These are phyloP conservation scores for Boloria selene DNA, from an alignment of 2,888 invertebrate genomes.

Conservation along the genomic window DNA sequence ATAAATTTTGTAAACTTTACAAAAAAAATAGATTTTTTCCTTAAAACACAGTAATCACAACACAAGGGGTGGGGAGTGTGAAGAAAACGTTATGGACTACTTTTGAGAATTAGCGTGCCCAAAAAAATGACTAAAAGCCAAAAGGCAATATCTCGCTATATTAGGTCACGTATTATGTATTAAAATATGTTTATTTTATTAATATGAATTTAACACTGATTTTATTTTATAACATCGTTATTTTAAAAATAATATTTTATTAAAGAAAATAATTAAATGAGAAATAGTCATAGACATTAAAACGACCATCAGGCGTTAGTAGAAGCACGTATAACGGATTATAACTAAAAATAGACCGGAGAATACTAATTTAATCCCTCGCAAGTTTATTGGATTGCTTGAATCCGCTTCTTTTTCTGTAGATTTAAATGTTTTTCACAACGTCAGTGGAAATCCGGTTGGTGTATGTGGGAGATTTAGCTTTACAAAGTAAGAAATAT, in stretches of 20 bases:
- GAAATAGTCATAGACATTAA: constrained; percentile 6
- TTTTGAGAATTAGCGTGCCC: no score
- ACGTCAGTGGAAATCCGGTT: constrained; percentile 13
- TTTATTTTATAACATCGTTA: no score
- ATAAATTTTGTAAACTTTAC: no score
- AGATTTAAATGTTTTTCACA: constrained; percentile 23
- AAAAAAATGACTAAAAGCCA: no score
- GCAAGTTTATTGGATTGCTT: constrained; percentile 30
- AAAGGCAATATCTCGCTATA: no score
- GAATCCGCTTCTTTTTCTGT: constrained; percentile 27
- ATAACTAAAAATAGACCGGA: constrained; percentile 25
- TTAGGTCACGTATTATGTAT: no score
- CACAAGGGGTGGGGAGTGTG: no score
- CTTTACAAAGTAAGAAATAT: background rate
- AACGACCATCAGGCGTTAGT: constrained; percentile 6
- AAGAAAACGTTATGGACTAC: no score
- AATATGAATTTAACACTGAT: no score
- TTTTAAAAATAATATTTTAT: background rate
- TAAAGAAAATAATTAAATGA: constrained; percentile 3
- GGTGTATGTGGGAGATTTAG: background rate
- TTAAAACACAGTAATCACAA: no score
- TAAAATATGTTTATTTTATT: no score
- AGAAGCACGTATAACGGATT: constrained; percentile 17
- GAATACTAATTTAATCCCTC: constrained; percentile 30
- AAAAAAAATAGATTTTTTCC: no score